Conservation (phyloP, 2,888 invertebrate genomes). For the Tetrapedia diversipes region DNA sequence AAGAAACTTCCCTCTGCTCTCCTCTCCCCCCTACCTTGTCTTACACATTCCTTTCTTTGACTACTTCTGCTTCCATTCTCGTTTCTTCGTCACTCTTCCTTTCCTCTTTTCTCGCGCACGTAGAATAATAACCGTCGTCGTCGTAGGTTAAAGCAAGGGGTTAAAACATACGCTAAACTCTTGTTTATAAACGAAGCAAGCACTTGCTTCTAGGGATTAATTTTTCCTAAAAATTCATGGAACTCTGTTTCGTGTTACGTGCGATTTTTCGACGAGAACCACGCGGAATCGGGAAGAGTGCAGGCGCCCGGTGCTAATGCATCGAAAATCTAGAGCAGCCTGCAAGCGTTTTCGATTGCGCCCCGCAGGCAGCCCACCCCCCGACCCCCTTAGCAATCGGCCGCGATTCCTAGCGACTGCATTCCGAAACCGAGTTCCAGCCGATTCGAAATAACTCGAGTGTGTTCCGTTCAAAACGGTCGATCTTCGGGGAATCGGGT, state of each 20-base stretch:
- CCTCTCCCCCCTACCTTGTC: too few relatives aligned
- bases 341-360: slow-evolving; percentile 36
- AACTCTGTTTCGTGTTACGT: neutral
- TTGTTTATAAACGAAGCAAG: neutral
- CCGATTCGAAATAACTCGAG: slow-evolving; percentile 37
- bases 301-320: neutral
- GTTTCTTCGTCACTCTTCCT: too few relatives aligned
- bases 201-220: neutral
- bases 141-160: too few relatives aligned
- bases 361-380: neutral
- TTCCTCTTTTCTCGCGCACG: too few relatives aligned
- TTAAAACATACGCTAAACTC: too few relatives aligned
- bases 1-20: too few relatives aligned
- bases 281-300: neutral
- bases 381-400: slow-evolving; percentile 33
- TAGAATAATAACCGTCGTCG: too few relatives aligned
- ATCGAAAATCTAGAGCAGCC: slow-evolving; percentile 19
- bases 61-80: too few relatives aligned
- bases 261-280: neutral
- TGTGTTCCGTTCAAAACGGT: slow-evolving; percentile 23
- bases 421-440: slow-evolving; percentile 36
- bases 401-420: slow-evolving; percentile 32
- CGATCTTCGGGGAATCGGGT: slow-evolving; percentile 28
- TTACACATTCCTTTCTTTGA: too few relatives aligned
- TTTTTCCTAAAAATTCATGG: too few relatives aligned